Base-by-base conservation (phyloP, 2,888 invertebrate genomes). In the Drosophila cognata region DNA sequence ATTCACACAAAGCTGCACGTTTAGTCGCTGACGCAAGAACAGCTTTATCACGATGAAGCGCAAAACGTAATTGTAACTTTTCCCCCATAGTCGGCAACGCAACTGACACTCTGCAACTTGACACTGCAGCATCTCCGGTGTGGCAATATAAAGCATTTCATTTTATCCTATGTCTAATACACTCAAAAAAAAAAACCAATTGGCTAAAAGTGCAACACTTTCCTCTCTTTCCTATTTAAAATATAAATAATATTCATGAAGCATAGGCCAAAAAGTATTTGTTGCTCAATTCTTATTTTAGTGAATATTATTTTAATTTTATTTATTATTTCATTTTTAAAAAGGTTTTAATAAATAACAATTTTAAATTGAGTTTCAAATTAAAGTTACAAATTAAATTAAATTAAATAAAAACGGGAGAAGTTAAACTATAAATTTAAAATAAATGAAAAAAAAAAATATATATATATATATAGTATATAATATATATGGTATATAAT, bases 41-140 rank as follows among this genome's bases (percentile, higher is more conserved):
- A 70, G 73, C 68, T 71, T 81, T 71, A 82, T 79, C 77, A 66
- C 66, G 73, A 69, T 77, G 73, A 56, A 63, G 58, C 68, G 61
- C 71, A 67, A 79, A 82, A 77, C 70, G 65, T 72, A 79, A 81
- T 82, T 77, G 72, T 72, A 77, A 71, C 74, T 77, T 77, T 74
- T 70, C 13, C 56, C 13, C 52, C 16, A 35, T 16, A 8, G 10
- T 25, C 59, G 41, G 51, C 65, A 52, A 65, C 51, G 41, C 58
- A 71, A 21, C 52, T 53, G 53, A 46, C 46, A 58, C 41, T 33
- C 35, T 50, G 60, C 59, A 48, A 57, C 69, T 46, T 48, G 21
- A 55, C 38, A 25, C 46, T 38, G 58, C 48, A 31, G 28, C 31
- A 48, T 33, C 66, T 43, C 43, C 58, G 25, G 41, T 51, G 60